Base-by-base conservation (phyloP, 2,888 invertebrate genomes). In the Zele albiditarsus region DNA sequence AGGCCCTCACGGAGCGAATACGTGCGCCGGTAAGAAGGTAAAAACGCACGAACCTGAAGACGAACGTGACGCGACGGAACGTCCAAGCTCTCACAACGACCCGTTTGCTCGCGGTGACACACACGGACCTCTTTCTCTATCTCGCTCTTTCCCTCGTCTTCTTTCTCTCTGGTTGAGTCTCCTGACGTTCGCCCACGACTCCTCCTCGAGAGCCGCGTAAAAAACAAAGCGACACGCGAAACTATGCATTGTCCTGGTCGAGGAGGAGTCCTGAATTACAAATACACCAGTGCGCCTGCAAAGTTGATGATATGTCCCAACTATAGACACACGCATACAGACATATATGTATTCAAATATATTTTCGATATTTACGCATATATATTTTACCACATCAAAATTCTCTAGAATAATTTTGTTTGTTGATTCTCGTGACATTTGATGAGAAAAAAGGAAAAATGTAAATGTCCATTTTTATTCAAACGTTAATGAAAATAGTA, bases 191-290 rank as follows among this genome's bases (percentile, higher is more conserved):
- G 81, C 84, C 84, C 84, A 84, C 83, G 84, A 83, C 80, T 84
- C 80, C 75, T 78, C 71, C 76, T 80, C 76, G 76, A 53, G 23
- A 71, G 71, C 81, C 78, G 81, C 80, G 79, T 80, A 82, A 82
- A 83, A 83, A 82, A 80, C 80, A 81, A 82, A 82, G 79, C 82
- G 81, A 84, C 83, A 83, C 84, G 82, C 83, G 82, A 84, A 86
- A 84, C 84, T 85, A 84, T 84, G 85, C 84, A 84, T 86, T 84
- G 84, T 85, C 83, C 81, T 83, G 83, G 63, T 78, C 79, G 78
- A 81, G 79, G 81, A 82, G 82, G 81, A 84, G 84, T 83, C 84
- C 83, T 85, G 84, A 85, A 86, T 85, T 83, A 84, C 82, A 85
- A 85, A 84, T 42, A 60, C 31, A 66, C 70, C 28, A 77, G 72